A percentile compares a stretch with the other conserved stretches of the same genome.
Conservation (phyloP, 2,797 vertebrate species). For the Falco rusticolus region DNA sequence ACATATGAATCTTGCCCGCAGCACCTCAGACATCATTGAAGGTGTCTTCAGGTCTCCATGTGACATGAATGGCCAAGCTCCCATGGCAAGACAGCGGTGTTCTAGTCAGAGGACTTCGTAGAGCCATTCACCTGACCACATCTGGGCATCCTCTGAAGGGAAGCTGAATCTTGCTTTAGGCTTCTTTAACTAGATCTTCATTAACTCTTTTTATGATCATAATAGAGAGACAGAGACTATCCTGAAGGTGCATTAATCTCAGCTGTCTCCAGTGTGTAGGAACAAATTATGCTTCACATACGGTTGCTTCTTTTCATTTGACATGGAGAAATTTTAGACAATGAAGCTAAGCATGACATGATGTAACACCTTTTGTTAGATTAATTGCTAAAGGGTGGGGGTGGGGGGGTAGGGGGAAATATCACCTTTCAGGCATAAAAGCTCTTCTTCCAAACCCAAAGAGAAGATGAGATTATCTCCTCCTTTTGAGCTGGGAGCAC, state of each 20-base stretch:
- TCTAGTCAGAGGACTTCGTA: background rate
- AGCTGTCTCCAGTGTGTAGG: background rate
- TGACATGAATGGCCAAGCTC: background rate
- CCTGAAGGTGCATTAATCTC: background rate
- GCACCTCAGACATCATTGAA: background rate
- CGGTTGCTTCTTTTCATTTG: background rate
- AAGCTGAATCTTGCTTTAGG: background rate
- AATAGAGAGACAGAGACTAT: background rate
- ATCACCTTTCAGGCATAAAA: background rate
- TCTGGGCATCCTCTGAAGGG: background rate
- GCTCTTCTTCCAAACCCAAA: background rate
- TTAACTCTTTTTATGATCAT: background rate
- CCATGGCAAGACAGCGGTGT: background rate
- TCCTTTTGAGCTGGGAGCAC: background rate
- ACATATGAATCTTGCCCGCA: background rate
- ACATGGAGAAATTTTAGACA: background rate
- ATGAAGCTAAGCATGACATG: fast-evolving
- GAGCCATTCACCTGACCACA: background rate
- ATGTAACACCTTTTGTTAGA: background rate
- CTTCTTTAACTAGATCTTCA: background rate
- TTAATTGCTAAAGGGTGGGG: background rate
- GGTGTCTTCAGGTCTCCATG: background rate
- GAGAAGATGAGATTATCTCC: background rate
- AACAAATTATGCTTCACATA: fast-evolving
- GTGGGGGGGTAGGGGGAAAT: background rate